Conservation (phyloP, 2,113 vertebrate species). For the Oreamnos americanus region DNA sequence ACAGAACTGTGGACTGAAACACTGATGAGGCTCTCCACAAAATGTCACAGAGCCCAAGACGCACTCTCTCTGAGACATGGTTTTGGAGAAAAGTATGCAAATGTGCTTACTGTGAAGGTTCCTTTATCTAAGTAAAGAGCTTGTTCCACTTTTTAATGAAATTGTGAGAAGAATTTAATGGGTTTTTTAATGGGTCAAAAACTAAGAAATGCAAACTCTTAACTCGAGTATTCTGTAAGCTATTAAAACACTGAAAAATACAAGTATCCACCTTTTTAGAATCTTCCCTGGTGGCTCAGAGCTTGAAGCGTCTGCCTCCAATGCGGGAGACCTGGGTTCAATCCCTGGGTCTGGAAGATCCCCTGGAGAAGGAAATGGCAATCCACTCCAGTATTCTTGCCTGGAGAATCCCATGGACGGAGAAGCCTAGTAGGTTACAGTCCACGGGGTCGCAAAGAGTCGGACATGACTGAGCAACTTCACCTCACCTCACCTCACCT, state of each 20-base stretch:
- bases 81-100: conserved; percentile 4
- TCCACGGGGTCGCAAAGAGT: no score
- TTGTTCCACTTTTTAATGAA: not conserved
- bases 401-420: no score
- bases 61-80: not conserved
- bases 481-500: not conserved
- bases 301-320: no score
- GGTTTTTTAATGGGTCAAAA: not conserved
- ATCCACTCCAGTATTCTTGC: no score
- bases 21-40: not conserved
- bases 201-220: not conserved
- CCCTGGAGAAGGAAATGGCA: no score
- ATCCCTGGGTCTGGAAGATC: no score
- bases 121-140: not conserved
- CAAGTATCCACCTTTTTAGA: not conserved
- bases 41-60: not conserved
- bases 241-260: not conserved
- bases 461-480: no score
- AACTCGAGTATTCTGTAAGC: not conserved
- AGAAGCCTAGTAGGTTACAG: no score
- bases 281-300: no score
- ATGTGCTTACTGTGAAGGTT: not conserved
- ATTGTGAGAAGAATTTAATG: not conserved
- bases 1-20: not conserved
- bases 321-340: no score